Evolutionary conservation across 2,888 invertebrate species (phyloP).

Genomic region (Clunio marinus): DNA sequence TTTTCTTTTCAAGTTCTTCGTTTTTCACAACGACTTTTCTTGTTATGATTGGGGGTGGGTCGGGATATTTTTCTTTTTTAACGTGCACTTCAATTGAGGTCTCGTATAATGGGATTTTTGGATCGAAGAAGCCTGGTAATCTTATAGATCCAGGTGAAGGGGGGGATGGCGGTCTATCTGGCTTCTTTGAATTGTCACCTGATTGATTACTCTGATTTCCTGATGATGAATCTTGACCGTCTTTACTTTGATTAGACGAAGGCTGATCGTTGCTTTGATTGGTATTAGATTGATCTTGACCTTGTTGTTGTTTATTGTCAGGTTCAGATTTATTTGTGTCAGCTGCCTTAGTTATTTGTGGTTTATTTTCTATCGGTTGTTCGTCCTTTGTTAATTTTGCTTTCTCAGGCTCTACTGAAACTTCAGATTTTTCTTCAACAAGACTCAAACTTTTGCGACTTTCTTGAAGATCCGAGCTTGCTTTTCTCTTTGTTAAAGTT

Average conservation of each 20-base stretch:
- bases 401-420: conserved; percentile 37
- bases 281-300: conserved; percentile 35
- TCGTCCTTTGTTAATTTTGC: conserved; percentile 38
- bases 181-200: conserved; percentile 38
- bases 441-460: conserved; percentile 16
- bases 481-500: conserved; percentile 4
- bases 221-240: too few species aligned
- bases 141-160: conserved; percentile 45
- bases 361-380: conserved; percentile 34
- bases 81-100: conserved; percentile 51
- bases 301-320: not conserved
- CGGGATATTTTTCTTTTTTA: conserved; percentile 47
- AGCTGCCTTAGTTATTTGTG: conserved; percentile 39
- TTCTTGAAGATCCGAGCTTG: conserved; percentile 33
- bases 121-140: conserved; percentile 49
- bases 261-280: conserved; percentile 35
- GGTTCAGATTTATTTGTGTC: conserved; percentile 1
- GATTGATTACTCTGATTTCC: conserved; percentile 37
- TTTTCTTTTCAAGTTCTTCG: conserved; percentile 50
- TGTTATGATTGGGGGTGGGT: conserved; percentile 45
- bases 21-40: conserved; percentile 50
- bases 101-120: conserved; percentile 50
- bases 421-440: conserved; percentile 40
- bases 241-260: not conserved
- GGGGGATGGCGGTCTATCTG: conserved; percentile 42